These are phyloP conservation scores for Rambutsinella grinnellia DNA, from an alignment of 2,888 invertebrate species.

Conservation along the genomic window DNA sequence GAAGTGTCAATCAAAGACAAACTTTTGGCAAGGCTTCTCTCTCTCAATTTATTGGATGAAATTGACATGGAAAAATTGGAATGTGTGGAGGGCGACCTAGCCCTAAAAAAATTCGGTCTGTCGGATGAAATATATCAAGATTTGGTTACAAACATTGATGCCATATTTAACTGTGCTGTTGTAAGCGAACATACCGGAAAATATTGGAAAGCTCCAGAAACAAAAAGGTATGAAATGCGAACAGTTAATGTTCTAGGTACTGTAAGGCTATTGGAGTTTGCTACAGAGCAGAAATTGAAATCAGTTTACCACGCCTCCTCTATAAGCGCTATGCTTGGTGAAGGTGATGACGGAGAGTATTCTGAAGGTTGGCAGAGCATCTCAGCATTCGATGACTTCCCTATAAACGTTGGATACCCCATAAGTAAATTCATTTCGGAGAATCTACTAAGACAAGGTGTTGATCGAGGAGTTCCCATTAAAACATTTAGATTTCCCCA, in stretches of 20 bases:
- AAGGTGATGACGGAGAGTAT: slow-evolving; percentile 15
- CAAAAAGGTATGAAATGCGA: slow-evolving; percentile 38
- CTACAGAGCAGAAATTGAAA: slow-evolving; percentile 40
- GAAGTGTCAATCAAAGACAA: slow-evolving; percentile 4
- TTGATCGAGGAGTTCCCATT: slow-evolving; percentile 51
- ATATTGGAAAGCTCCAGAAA: slow-evolving; percentile 3
- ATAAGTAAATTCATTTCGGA: slow-evolving; percentile 56
- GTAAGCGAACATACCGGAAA: slow-evolving; percentile 38
- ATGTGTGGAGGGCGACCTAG: slow-evolving; percentile 26
- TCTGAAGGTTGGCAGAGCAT: slow-evolving; percentile 41
- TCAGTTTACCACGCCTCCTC: slow-evolving; percentile 48
- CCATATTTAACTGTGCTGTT: slow-evolving; percentile 45
- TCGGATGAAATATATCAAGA: slow-evolving; percentile 16
- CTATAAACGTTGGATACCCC: slow-evolving; percentile 43
- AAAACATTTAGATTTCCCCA: slow-evolving; percentile 52
- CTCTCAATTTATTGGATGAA: background rate
- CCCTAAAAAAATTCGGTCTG: slow-evolving; percentile 18
- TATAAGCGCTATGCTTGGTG: slow-evolving; percentile 31
- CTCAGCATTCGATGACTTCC: slow-evolving; percentile 16
- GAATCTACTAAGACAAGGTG: slow-evolving; percentile 43
- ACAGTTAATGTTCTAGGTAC: slow-evolving; percentile 53
- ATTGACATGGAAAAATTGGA: background rate
- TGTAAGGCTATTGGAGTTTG: slow-evolving; percentile 50
- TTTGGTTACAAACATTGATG: slow-evolving; percentile 25
- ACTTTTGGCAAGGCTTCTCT: background rate